Conservation (phyloP, 53 echinoderm and acorn worm species). For the Pentamera pediparva region DNA sequence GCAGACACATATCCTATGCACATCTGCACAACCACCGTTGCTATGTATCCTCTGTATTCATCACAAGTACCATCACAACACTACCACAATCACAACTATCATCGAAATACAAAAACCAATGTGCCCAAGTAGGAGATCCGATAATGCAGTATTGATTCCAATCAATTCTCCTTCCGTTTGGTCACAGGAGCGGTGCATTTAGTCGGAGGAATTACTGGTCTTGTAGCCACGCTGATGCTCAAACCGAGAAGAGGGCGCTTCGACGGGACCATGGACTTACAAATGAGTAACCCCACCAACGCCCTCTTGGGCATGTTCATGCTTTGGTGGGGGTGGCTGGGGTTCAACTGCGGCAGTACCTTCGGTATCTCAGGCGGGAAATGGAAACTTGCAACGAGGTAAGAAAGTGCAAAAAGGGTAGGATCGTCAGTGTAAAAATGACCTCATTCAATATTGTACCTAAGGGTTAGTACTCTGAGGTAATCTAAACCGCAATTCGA, state of each 20-base stretch:
- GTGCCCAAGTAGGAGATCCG: too few relatives aligned
- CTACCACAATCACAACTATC: too few relatives aligned
- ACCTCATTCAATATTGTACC: neutral
- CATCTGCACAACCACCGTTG: too few relatives aligned
- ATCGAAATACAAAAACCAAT: too few relatives aligned
- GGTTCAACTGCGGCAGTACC: conserved; percentile 90
- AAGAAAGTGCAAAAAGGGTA: too few relatives aligned
- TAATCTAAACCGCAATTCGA: too few relatives aligned
- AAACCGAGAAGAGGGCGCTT: conserved; percentile 85
- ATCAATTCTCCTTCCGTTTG: too few relatives aligned
- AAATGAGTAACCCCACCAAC: conserved; percentile 94
- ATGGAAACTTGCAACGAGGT: conserved; percentile 90
- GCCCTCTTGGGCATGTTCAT: conserved; percentile 95
- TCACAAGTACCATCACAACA: too few relatives aligned
- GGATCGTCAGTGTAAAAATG: neutral
- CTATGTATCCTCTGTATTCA: too few relatives aligned
- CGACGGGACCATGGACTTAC: conserved; percentile 2
- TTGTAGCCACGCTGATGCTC: conserved; percentile 79
- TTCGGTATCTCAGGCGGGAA: conserved; percentile 87
- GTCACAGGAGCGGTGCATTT: conserved; percentile 84
- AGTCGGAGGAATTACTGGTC: conserved; percentile 82
- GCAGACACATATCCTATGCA: too few relatives aligned
- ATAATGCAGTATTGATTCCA: too few relatives aligned
- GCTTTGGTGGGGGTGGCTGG: conserved; percentile 98
- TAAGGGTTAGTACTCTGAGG: too few relatives aligned